These are phyloP conservation scores for Calephelis perditalis DNA, from an alignment of 2,888 invertebrate species.

Conservation along the genomic window DNA sequence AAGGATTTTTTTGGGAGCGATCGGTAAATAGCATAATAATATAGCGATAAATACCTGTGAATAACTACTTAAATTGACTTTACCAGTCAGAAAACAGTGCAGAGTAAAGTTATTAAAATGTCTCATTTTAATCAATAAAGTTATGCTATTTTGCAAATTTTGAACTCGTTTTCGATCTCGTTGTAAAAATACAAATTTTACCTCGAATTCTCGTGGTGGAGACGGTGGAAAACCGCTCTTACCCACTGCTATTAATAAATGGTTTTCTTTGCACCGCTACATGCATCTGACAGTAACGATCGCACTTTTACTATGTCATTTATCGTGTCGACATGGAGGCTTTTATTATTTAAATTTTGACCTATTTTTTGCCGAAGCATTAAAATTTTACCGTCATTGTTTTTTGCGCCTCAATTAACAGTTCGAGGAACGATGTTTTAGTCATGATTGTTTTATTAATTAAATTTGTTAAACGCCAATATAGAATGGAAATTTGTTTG, in stretches of 20 bases:
- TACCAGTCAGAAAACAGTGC: too few relatives aligned
- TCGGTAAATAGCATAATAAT: too few relatives aligned
- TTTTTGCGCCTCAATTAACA: constrained; percentile 32
- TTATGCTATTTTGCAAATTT: too few relatives aligned
- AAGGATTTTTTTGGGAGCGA: too few relatives aligned
- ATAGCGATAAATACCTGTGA: too few relatives aligned
- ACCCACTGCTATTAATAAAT: constrained; percentile 63
- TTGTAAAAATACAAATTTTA: too few relatives aligned
- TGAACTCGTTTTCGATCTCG: too few relatives aligned
- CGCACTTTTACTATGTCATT: constrained; percentile 58
- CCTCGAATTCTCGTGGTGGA: neutral
- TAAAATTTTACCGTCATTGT: constrained; percentile 28
- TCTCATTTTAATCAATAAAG: too few relatives aligned
- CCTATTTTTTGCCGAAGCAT: constrained; percentile 29
- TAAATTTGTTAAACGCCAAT: neutral
- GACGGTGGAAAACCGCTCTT: constrained; percentile 31
- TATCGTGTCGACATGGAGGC: constrained; percentile 42
- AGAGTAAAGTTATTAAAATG: too few relatives aligned
- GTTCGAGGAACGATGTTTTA: constrained; percentile 18
- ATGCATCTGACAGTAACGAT: constrained; percentile 70
- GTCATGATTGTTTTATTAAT: neutral
- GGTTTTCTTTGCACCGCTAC: constrained; percentile 56
- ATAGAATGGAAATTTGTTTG: too few relatives aligned
- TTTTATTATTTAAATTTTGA: constrained; percentile 45
- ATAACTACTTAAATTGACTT: too few relatives aligned